These are phyloP conservation scores for Nudaria mundana DNA, from an alignment of 2,888 invertebrate species.

Conservation along the genomic window DNA sequence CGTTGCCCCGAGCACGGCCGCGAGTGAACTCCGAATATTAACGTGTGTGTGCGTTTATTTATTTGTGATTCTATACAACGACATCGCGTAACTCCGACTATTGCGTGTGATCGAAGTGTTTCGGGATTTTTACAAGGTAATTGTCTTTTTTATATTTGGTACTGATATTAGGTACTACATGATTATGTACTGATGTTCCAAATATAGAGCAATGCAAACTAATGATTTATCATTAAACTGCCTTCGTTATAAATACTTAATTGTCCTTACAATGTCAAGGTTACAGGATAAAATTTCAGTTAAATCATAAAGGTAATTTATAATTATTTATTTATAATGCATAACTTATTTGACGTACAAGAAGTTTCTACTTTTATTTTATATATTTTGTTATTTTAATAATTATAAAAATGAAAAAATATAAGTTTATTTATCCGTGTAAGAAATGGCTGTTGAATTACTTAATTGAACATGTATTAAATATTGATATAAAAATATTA, in stretches of 20 bases:
- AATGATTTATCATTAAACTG: no score
- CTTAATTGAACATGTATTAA: no score
- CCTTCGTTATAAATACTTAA: no score
- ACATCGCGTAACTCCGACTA: slow-evolving; percentile 38
- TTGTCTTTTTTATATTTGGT: slow-evolving; percentile 16
- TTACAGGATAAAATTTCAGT: neutral
- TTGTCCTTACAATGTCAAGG: slow-evolving; percentile 4
- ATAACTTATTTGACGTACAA: no score
- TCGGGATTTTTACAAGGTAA: slow-evolving; percentile 30
- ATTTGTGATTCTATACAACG: slow-evolving; percentile 38
- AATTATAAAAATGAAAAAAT: no score
- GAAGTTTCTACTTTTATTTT: no score
- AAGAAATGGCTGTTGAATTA: no score
- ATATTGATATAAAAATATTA: no score
- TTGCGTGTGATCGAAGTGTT: slow-evolving; percentile 28
- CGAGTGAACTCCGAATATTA: slow-evolving; percentile 76
- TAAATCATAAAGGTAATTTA: no score
- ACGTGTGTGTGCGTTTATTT: slow-evolving; percentile 64
- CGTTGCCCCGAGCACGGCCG: slow-evolving; percentile 75
- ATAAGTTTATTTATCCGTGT: no score
- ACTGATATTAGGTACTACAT: no score
- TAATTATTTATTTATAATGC: neutral
- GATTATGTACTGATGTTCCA: neutral
- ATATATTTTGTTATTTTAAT: no score
- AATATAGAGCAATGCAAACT: neutral